These are phyloP conservation scores for Brenthis ino DNA, from an alignment of 2,888 invertebrate genomes.

Conservation along the genomic window DNA sequence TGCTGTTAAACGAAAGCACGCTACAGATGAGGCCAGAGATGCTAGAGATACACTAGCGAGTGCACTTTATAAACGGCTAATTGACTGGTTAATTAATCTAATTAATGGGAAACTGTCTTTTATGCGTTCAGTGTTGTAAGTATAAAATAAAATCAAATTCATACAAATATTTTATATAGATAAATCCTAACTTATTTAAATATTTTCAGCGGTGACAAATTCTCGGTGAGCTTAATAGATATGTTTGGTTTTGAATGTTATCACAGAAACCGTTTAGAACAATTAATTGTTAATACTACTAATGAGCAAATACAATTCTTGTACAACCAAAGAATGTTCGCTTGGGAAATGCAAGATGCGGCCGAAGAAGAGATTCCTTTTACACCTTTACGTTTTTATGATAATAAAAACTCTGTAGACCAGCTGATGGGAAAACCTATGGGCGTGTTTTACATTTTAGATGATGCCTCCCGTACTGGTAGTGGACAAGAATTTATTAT, in stretches of 20 bases:
- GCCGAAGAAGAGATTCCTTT: slow-evolving; percentile 90
- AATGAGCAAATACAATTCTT: slow-evolving; percentile 97
- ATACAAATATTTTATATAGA: slow-evolving; percentile 5
- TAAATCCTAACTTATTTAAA: slow-evolving; percentile 21
- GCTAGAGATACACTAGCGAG: slow-evolving; percentile 93
- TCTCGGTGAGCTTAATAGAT: slow-evolving; percentile 91
- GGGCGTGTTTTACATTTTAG: slow-evolving; percentile 92
- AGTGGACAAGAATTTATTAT: slow-evolving; percentile 88
- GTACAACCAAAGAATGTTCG: slow-evolving; percentile 95
- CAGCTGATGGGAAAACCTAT: slow-evolving; percentile 92
- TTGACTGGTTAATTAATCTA: slow-evolving; percentile 94
- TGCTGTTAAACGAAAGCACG: slow-evolving; percentile 86
- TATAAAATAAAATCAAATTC: slow-evolving; percentile 43
- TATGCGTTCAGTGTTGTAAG: slow-evolving; percentile 94
- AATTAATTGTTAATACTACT: slow-evolving; percentile 92
- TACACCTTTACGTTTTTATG: slow-evolving; percentile 89
- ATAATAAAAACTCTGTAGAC: slow-evolving; percentile 94
- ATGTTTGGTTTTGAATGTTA: slow-evolving; percentile 97
- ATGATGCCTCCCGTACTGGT: slow-evolving; percentile 91
- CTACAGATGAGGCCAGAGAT: slow-evolving; percentile 90
- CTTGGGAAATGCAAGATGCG: slow-evolving; percentile 93
- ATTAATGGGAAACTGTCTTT: slow-evolving; percentile 93
- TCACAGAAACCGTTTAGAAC: slow-evolving; percentile 91
- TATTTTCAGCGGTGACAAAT: slow-evolving; percentile 89
- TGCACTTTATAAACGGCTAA: slow-evolving; percentile 90